Evolutionary conservation across 2,888 invertebrate species (phyloP).

Genomic region (Watsonalla binaria): DNA sequence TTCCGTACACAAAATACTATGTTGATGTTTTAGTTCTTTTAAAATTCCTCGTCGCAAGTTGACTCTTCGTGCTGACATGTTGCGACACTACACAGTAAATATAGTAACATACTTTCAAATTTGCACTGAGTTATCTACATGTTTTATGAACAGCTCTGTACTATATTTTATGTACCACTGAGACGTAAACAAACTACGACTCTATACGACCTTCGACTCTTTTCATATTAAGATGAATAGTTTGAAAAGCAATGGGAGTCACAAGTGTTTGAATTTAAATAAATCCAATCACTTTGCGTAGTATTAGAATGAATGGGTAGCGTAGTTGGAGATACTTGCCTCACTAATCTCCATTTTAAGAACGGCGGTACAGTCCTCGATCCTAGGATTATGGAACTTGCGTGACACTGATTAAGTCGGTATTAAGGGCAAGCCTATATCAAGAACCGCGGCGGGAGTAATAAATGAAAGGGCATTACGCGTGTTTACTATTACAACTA

Average conservation of each 20-base stretch:
- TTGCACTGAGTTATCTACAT: not conserved
- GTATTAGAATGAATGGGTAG: slow-evolving; percentile 62
- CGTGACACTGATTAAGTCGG: slow-evolving; percentile 79
- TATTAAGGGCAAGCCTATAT: slow-evolving; percentile 75
- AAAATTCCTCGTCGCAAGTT: slow-evolving; percentile 67
- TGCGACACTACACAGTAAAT: slow-evolving; percentile 59
- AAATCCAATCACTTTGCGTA: slow-evolving; percentile 21
- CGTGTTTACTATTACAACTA: slow-evolving; percentile 58
- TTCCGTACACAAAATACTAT: slow-evolving; percentile 75
- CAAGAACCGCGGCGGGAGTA: slow-evolving; percentile 72
- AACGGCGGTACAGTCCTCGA: slow-evolving; percentile 72
- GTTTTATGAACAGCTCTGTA: too few species aligned
- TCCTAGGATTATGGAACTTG: slow-evolving; percentile 78
- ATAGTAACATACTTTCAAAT: slow-evolving; percentile 49
- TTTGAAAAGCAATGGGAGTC: not conserved
- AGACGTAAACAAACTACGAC: too few species aligned
- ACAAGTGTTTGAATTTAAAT: not conserved
- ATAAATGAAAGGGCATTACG: slow-evolving; percentile 76
- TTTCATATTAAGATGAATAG: too few species aligned
- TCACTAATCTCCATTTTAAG: slow-evolving; percentile 78
- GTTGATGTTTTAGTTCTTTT: slow-evolving; percentile 72
- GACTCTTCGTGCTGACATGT: slow-evolving; percentile 70
- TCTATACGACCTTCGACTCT: too few species aligned
- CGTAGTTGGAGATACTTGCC: slow-evolving; percentile 74
- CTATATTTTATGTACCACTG: too few species aligned